Percentiles rank a stretch among this genome's conserved stretches.
Evolutionary conservation across 2,888 invertebrate species (phyloP).

Genomic region (Sminthurinus aureus): DNA sequence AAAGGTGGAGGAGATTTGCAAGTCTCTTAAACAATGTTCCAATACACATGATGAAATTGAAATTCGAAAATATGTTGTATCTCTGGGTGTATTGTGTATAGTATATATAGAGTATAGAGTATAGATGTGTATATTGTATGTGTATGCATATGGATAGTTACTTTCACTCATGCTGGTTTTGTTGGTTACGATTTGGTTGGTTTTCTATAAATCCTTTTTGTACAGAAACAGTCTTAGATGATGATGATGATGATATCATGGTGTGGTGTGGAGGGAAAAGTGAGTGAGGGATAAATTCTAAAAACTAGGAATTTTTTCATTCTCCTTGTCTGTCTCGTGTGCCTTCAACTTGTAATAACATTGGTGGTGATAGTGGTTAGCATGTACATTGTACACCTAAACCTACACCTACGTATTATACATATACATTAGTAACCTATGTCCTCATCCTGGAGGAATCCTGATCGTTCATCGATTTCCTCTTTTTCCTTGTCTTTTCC

Average conservation of each 20-base stretch:
- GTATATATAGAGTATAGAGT: too few species aligned
- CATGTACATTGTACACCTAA: too few species aligned
- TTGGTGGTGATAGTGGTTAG: too few species aligned
- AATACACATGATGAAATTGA: slow-evolving; percentile 7
- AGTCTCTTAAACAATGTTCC: not conserved
- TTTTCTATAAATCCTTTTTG: not conserved
- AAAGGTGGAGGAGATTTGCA: not conserved
- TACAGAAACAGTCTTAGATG: not conserved
- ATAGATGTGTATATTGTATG: too few species aligned
- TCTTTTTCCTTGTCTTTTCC: not conserved
- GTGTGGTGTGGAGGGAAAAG: not conserved
- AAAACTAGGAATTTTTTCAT: not conserved
- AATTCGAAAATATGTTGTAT: slow-evolving; percentile 24
- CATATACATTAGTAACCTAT: too few species aligned
- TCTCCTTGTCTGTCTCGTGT: too few species aligned
- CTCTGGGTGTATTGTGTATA: too few species aligned
- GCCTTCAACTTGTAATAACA: too few species aligned
- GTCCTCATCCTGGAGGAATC: too few species aligned
- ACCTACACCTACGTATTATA: too few species aligned
- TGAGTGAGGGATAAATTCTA: not conserved
- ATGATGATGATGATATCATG: not conserved
- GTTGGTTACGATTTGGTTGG: not conserved
- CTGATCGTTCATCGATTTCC: not conserved
- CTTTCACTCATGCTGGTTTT: not conserved
- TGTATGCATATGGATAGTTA: too few species aligned